phyloP scores from a whole-genome alignment of 2,797 vertebrate genomes.

The Pseudochirops corinnae region DNA sequence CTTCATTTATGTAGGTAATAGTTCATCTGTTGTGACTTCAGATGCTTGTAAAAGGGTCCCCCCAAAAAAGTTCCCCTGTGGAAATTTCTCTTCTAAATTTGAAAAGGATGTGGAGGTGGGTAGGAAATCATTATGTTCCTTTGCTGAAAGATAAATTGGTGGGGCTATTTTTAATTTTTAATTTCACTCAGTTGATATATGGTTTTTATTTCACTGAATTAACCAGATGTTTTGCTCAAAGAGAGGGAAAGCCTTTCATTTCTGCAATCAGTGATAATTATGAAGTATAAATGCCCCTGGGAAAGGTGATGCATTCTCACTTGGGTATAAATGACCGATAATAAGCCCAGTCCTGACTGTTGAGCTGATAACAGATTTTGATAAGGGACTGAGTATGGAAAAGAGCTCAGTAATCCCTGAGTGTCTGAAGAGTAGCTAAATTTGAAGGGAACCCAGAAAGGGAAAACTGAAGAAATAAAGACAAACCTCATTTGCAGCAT shows the following conservation, averaged over 20 bases:
- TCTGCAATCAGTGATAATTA: conserved; percentile 9
- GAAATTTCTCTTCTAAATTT: background rate
- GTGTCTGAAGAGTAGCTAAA: background rate
- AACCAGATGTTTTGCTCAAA: background rate
- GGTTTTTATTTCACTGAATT: background rate
- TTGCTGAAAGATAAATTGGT: background rate
- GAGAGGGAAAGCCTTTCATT: background rate
- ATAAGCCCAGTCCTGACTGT: background rate
- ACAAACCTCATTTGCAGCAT: background rate
- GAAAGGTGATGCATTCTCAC: background rate
- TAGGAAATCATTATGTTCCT: background rate
- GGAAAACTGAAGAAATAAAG: background rate
- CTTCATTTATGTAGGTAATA: background rate
- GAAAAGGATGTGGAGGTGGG: background rate
- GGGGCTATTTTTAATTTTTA: background rate
- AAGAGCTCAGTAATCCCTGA: background rate
- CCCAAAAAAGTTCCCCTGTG: background rate
- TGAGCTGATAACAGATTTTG: background rate
- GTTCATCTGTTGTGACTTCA: background rate
- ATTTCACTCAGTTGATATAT: background rate
- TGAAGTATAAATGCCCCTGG: background rate
- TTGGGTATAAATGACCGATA: background rate
- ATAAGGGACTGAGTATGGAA: conserved; percentile 4
- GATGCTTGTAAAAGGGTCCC: background rate
- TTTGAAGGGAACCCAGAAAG: background rate